Evolutionary conservation across 2,888 invertebrate species (phyloP).

Genomic region (Erebia aethiops): DNA sequence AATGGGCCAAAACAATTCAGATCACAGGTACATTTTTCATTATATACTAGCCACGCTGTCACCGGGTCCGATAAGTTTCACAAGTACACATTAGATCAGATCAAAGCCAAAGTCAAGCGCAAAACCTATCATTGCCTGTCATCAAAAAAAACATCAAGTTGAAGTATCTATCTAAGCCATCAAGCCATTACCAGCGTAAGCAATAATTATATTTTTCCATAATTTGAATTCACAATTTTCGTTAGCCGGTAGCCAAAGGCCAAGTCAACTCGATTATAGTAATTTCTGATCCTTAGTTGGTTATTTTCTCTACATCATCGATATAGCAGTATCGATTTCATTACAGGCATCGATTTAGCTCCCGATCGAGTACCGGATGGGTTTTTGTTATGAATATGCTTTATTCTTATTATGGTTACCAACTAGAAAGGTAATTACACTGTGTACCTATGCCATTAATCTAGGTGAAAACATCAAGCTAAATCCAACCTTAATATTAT

Average conservation of each 20-base stretch:
- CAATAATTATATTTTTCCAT: slow-evolving; percentile 12
- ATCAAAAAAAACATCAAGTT: slow-evolving; percentile 5
- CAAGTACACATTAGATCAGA: not conserved
- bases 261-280: slow-evolving; percentile 61
- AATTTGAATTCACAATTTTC: slow-evolving; percentile 26
- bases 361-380: slow-evolving; percentile 63
- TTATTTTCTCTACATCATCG: slow-evolving; percentile 66
- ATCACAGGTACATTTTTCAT: not conserved
- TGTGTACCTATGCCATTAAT: slow-evolving; percentile 48
- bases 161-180: slow-evolving; percentile 8
- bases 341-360: slow-evolving; percentile 67
- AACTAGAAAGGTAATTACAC: slow-evolving; percentile 67
- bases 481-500: slow-evolving; percentile 21
- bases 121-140: slow-evolving; percentile 10
- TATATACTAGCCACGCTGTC: no score
- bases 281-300: slow-evolving; percentile 61
- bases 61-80: no score
- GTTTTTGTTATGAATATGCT: slow-evolving; percentile 59
- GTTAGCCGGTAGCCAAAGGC: slow-evolving; percentile 47
- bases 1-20: no score
- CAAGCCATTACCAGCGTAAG: slow-evolving; percentile 7
- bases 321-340: slow-evolving; percentile 70
- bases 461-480: slow-evolving; percentile 4
- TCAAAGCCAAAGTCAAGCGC: not conserved
- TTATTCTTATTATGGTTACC: slow-evolving; percentile 59